A percentile compares a stretch with the other conserved stretches of the same genome.
These are phyloP conservation scores for Epizoanthus illoricatus DNA, from an alignment of 92 coral and sea anemone species.

Conservation along the genomic window DNA sequence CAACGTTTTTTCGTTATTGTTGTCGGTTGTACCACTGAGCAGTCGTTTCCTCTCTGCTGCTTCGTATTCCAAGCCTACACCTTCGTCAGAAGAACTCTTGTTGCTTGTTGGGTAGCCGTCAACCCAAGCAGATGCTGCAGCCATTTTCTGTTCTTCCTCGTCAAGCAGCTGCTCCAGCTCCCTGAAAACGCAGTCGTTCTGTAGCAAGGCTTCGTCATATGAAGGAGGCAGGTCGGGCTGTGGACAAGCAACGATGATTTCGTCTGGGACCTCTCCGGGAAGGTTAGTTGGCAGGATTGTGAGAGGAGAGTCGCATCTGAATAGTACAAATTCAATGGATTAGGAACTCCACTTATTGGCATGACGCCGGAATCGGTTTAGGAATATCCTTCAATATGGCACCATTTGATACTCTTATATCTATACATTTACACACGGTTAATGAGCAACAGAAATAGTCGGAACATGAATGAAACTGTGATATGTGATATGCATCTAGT, in stretches of 20 bases:
- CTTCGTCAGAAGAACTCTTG: slow-evolving; percentile 27
- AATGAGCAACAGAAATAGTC: too few relatives aligned
- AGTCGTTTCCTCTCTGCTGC: background rate
- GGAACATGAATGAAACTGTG: too few relatives aligned
- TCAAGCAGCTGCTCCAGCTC: slow-evolving; percentile 16
- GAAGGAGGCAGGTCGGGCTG: background rate
- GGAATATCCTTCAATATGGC: too few relatives aligned
- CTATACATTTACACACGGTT: too few relatives aligned
- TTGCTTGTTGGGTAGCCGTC: background rate
- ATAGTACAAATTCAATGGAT: background rate
- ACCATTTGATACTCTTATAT: too few relatives aligned
- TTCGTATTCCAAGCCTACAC: slow-evolving; percentile 27
- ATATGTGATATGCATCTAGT: too few relatives aligned
- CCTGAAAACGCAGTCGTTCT: slow-evolving; percentile 12
- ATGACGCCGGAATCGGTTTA: background rate
- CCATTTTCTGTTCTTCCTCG: slow-evolving; percentile 13
- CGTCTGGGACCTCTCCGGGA: slow-evolving; percentile 5
- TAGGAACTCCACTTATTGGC: background rate
- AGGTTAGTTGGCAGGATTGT: background rate
- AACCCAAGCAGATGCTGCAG: slow-evolving; percentile 7
- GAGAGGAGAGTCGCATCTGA: slow-evolving; percentile 24
- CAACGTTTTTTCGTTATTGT: background rate
- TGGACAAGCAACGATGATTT: background rate
- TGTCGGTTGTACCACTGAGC: background rate
- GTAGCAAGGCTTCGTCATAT: slow-evolving; percentile 1